These are phyloP conservation scores for Macrobrachium nipponense DNA, from an alignment of 1,140 invertebrate species.

Conservation along the genomic window DNA sequence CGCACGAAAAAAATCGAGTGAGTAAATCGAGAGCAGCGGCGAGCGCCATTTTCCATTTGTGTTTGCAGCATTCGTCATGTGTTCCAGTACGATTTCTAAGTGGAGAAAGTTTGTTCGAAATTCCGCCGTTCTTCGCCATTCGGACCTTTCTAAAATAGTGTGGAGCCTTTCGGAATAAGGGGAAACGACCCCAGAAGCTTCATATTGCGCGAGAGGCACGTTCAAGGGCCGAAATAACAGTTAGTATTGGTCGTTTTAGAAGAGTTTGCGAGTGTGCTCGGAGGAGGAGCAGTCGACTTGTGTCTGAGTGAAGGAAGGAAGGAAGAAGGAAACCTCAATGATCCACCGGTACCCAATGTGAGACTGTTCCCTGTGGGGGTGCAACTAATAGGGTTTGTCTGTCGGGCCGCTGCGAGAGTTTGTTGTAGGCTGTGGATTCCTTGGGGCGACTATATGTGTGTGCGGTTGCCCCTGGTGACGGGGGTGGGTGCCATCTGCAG, in stretches of 20 bases:
- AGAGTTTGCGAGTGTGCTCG: neutral
- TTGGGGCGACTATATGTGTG: constrained; percentile 42
- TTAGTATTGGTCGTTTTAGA: constrained; percentile 50
- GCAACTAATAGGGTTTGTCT: neutral
- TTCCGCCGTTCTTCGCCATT: too few relatives aligned
- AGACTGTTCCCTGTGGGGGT: neutral
- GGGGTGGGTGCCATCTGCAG: constrained; percentile 52
- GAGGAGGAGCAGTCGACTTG: constrained; percentile 18
- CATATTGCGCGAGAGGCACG: too few relatives aligned
- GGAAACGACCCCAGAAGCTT: too few relatives aligned
- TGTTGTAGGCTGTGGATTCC: constrained; percentile 23
- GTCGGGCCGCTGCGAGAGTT: neutral
- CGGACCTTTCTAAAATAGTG: too few relatives aligned
- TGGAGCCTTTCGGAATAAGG: too few relatives aligned
- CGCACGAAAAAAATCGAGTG: constrained; percentile 1
- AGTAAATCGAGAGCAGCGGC: neutral
- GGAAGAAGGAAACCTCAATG: too few relatives aligned
- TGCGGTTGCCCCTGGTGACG: constrained; percentile 54
- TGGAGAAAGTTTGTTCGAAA: neutral
- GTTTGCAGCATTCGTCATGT: constrained; percentile 17
- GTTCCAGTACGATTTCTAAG: constrained; percentile 11
- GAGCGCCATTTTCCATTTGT: constrained; percentile 30
- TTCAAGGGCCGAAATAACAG: neutral
- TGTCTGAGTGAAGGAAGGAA: constrained; percentile 28
- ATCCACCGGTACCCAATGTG: constrained; percentile 30